A percentile compares a stretch with the other conserved stretches of the same genome.
Conservation (phyloP, 1,140 invertebrate species). For the Megalopta genalis region DNA sequence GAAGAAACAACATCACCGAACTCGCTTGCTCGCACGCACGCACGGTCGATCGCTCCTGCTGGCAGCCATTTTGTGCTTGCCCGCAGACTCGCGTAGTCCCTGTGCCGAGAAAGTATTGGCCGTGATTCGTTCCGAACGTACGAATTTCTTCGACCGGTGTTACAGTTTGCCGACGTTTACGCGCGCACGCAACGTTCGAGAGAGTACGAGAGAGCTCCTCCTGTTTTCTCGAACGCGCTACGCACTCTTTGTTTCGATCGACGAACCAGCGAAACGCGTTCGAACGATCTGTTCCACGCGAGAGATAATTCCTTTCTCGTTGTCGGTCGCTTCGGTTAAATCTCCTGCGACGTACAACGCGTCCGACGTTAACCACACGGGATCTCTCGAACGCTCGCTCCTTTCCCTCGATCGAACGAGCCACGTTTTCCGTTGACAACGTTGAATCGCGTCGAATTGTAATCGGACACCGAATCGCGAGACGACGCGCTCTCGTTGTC, state of each 20-base stretch:
- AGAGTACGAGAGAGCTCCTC: background rate
- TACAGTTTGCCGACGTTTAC: too few relatives aligned
- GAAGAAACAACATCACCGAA: conserved; percentile 50
- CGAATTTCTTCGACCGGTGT: background rate
- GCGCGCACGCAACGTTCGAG: background rate
- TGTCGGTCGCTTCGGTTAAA: too few relatives aligned
- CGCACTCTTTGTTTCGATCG: background rate
- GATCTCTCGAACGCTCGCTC: too few relatives aligned
- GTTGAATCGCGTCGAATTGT: background rate
- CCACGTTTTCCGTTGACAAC: background rate
- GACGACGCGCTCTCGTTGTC: too few relatives aligned
- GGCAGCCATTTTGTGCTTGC: conserved; percentile 76
- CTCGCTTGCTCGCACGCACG: conserved; percentile 62
- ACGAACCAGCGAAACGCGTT: background rate
- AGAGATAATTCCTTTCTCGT: conserved; percentile 35
- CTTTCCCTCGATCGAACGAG: too few relatives aligned
- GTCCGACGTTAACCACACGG: too few relatives aligned
- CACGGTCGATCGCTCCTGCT: conserved; percentile 73
- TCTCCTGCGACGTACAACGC: too few relatives aligned
- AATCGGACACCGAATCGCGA: background rate
- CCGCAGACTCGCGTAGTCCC: conserved; percentile 67
- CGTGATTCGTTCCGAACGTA: conserved; percentile 55
- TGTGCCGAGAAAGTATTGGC: conserved; percentile 73
- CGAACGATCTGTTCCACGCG: conserved; percentile 53
- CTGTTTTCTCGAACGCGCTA: background rate